These are phyloP conservation scores for Campopleginae sp. DNA, from an alignment of 2,888 invertebrate genomes.

Conservation along the genomic window DNA sequence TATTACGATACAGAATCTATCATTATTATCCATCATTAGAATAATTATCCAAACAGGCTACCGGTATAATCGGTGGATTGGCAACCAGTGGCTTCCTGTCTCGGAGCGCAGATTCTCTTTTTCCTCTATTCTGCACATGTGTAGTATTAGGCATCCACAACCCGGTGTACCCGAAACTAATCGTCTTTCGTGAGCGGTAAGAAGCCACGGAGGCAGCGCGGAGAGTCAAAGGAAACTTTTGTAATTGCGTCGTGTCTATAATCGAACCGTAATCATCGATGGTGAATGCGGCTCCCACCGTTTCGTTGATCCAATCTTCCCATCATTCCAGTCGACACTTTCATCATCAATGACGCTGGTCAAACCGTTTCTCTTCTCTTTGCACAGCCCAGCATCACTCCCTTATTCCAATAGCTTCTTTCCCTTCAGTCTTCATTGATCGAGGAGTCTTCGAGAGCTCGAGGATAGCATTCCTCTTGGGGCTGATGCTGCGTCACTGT, in stretches of 20 bases:
- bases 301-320: slow-evolving; percentile 67
- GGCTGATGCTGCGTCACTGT: slow-evolving; percentile 79
- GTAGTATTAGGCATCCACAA: slow-evolving; percentile 45
- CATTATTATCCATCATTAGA: slow-evolving; percentile 62
- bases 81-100: slow-evolving; percentile 32
- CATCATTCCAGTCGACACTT: slow-evolving; percentile 72
- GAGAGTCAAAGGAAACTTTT: slow-evolving; percentile 51
- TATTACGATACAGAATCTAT: slow-evolving; percentile 54
- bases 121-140: slow-evolving; percentile 33
- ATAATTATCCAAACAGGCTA: slow-evolving; percentile 61
- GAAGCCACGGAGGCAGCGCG: slow-evolving; percentile 32
- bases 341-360: slow-evolving; percentile 48
- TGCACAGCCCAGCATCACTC: slow-evolving; percentile 28
- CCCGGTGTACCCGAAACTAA: slow-evolving; percentile 57
- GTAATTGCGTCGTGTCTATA: slow-evolving; percentile 72
- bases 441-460: slow-evolving; percentile 47
- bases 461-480: slow-evolving; percentile 24
- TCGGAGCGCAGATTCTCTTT: slow-evolving; percentile 26
- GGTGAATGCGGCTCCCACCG: slow-evolving; percentile 75
- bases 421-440: slow-evolving; percentile 47
- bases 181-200: slow-evolving; percentile 50
- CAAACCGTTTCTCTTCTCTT: slow-evolving; percentile 9
- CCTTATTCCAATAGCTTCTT: slow-evolving; percentile 18
- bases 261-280: slow-evolving; percentile 75
- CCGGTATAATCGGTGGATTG: slow-evolving; percentile 59